Evolutionary conservation across 2,113 vertebrate species (phyloP).

Genomic region (Peromyscus polionotus): DNA sequence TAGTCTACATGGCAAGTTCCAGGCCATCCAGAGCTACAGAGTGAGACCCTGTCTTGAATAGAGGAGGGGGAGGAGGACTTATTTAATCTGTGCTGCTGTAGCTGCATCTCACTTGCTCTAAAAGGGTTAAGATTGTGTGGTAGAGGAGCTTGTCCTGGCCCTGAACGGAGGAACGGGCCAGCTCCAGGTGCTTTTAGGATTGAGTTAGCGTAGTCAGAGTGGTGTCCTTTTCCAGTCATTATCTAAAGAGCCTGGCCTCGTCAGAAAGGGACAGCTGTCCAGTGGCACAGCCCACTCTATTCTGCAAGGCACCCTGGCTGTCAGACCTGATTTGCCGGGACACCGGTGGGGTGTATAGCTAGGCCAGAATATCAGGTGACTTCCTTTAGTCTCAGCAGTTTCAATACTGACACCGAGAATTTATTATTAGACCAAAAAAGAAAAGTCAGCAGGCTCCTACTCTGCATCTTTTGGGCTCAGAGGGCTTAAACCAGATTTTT

Average conservation of each 20-base stretch:
- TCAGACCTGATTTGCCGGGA: neutral
- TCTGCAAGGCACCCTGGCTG: neutral
- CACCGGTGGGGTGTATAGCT: neutral
- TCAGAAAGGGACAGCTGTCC: neutral
- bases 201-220: neutral
- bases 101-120: neutral
- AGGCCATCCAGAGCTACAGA: neutral
- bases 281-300: neutral
- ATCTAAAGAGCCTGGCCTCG: neutral
- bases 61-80: neutral
- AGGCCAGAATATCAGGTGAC: neutral
- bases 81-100: neutral
- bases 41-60: neutral
- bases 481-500: neutral
- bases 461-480: neutral
- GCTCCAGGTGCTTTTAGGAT: neutral
- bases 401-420: neutral
- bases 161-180: neutral
- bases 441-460: neutral
- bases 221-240: neutral
- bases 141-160: neutral
- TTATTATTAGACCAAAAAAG: neutral
- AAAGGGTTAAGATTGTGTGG: neutral
- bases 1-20: too few relatives aligned
- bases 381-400: neutral